Percentiles rank a stretch among this genome's conserved stretches.
Evolutionary conservation across 2,797 vertebrate species (phyloP).

Genomic region (Tinamus major): DNA sequence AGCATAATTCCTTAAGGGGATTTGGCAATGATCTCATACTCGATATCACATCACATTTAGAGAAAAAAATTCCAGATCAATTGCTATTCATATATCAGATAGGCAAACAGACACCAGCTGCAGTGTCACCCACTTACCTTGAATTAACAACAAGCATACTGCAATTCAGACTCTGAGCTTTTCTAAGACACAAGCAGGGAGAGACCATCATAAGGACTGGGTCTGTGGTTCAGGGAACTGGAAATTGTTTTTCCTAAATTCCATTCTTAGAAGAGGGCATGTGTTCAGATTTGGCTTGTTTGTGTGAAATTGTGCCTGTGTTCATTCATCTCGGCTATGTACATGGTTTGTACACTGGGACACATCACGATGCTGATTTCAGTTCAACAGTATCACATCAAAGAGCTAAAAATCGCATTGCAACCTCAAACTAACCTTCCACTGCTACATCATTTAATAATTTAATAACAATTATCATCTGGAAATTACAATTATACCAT

Average conservation of each 20-base stretch:
- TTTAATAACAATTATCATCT: slow-evolving; percentile 60
- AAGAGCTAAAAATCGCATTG: slow-evolving; percentile 18
- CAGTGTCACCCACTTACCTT: slow-evolving; percentile 54
- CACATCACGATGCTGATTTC: slow-evolving; percentile 9
- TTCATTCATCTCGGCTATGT: slow-evolving; percentile 12
- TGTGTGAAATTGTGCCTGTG: slow-evolving; percentile 18
- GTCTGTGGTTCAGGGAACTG: slow-evolving; percentile 29
- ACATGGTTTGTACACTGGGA: slow-evolving; percentile 18
- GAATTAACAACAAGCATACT: slow-evolving; percentile 39
- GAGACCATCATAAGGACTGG: slow-evolving; percentile 59
- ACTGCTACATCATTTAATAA: slow-evolving; percentile 52
- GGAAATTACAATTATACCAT: slow-evolving; percentile 41
- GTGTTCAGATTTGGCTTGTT: slow-evolving; percentile 49
- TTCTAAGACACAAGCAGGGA: slow-evolving; percentile 54
- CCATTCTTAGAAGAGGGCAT: slow-evolving; percentile 49
- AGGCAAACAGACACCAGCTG: slow-evolving; percentile 71
- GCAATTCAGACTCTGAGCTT: slow-evolving; percentile 49
- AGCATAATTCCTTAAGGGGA: background rate
- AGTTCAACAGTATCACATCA: background rate
- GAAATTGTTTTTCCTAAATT: slow-evolving; percentile 61
- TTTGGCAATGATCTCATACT: slow-evolving; percentile 18
- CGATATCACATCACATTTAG: slow-evolving; percentile 14
- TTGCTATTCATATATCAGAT: slow-evolving; percentile 67
- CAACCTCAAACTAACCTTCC: slow-evolving; percentile 47
- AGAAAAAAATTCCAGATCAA: slow-evolving; percentile 37